These are phyloP conservation scores for Tethya wilhelma DNA, from an alignment of 37 sponge, comb jelly and placozoan species.

Conservation along the genomic window DNA sequence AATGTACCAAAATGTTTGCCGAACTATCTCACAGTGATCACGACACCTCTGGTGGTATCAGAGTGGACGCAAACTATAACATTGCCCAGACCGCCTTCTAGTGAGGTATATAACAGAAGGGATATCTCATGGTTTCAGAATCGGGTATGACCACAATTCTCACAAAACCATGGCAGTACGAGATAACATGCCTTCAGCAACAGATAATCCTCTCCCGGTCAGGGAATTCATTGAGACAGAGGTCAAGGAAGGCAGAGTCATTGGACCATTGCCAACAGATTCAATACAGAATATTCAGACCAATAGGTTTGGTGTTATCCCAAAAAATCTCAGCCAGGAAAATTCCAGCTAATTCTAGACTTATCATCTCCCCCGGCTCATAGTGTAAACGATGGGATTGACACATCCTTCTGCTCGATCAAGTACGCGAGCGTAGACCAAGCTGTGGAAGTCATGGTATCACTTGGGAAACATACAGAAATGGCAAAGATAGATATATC, in stretches of 20 bases:
- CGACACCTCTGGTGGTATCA: too few relatives aligned
- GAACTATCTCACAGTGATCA: too few relatives aligned
- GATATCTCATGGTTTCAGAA: too few relatives aligned
- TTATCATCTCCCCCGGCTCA: not conserved
- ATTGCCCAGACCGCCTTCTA: too few relatives aligned
- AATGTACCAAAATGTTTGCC: too few relatives aligned
- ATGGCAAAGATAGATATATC: not conserved
- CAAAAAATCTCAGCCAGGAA: conserved; percentile 19
- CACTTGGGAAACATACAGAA: not conserved
- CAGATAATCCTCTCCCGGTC: not conserved
- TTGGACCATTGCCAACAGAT: not conserved
- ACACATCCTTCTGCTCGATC: not conserved
- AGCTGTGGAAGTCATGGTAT: not conserved
- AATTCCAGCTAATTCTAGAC: conserved; percentile 3
- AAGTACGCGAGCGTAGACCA: not conserved
- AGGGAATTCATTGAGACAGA: not conserved
- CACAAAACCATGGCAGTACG: too few relatives aligned
- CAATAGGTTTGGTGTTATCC: conserved; percentile 26
- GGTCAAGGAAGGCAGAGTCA: not conserved
- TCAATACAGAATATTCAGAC: not conserved
- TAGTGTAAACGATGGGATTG: conserved; percentile 9
- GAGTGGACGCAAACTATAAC: too few relatives aligned
- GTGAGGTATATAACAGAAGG: too few relatives aligned
- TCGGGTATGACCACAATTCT: too few relatives aligned
- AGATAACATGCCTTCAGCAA: too few relatives aligned